Conservation (phyloP, 1,140 invertebrate genomes). For the Monochamus saltuarius region DNA sequence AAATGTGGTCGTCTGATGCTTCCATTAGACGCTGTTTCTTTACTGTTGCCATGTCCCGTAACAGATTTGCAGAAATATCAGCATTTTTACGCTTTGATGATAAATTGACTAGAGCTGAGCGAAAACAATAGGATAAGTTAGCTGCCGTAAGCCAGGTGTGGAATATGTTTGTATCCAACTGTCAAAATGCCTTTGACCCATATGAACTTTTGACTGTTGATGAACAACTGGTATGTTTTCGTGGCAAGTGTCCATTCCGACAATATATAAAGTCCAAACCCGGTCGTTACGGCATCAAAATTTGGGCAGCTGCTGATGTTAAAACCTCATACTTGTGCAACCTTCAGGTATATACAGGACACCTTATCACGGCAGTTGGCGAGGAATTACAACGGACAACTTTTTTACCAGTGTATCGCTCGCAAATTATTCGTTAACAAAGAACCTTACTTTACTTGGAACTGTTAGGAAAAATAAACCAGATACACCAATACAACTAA, state of each 20-base stretch:
- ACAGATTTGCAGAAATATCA: conserved; percentile 24
- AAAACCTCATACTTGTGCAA: too few relatives aligned
- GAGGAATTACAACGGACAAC: neutral
- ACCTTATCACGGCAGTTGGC: neutral
- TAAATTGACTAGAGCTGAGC: conserved; percentile 18
- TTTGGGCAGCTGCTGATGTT: too few relatives aligned
- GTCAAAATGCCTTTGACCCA: neutral
- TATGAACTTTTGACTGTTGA: neutral
- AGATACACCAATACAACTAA: conserved; percentile 14
- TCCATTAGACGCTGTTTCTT: conserved; percentile 21
- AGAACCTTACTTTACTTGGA: conserved; percentile 11
- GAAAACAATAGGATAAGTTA: neutral
- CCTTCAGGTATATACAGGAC: too few relatives aligned
- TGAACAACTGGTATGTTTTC: too few relatives aligned
- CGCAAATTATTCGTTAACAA: conserved; percentile 8
- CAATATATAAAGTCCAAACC: too few relatives aligned
- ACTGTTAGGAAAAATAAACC: conserved; percentile 17
- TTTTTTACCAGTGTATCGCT: conserved; percentile 15
- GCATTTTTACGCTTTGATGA: conserved; percentile 22
- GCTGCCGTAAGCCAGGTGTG: too few relatives aligned
- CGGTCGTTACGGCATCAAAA: too few relatives aligned
- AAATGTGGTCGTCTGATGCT: conserved; percentile 23
- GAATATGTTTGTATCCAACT: neutral
- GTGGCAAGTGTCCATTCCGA: too few relatives aligned
- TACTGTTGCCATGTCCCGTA: conserved; percentile 22